A percentile compares a stretch with the other conserved stretches of the same genome.
phyloP scores from a whole-genome alignment of 1,140 invertebrate species.

The Zeugodacus cucurbitae region DNA sequence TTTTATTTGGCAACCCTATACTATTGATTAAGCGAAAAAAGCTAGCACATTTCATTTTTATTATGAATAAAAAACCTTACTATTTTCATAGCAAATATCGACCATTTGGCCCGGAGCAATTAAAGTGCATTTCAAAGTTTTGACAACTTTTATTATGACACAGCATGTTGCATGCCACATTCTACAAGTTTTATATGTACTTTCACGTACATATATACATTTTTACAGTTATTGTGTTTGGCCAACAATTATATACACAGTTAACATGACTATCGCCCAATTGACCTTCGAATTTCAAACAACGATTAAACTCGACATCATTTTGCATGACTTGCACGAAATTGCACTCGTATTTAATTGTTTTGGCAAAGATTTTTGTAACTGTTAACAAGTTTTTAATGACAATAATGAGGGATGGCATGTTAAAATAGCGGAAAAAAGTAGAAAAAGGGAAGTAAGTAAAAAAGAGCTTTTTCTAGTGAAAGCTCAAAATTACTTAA shows the following conservation, averaged over 20 bases:
- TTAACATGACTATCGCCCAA: neutral
- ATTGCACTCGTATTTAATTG: neutral
- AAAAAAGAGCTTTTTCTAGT: neutral
- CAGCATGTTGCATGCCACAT: neutral
- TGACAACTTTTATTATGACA: neutral
- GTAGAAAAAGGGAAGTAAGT: neutral
- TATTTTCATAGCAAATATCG: neutral
- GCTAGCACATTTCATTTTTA: neutral
- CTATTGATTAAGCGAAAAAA: neutral
- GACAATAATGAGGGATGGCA: neutral
- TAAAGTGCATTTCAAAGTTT: constrained; percentile 1
- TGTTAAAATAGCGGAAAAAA: neutral
- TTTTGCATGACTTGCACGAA: neutral
- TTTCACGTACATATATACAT: neutral
- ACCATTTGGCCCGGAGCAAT: neutral
- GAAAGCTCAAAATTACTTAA: neutral
- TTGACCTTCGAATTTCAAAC: constrained; percentile 26
- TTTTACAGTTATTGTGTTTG: neutral
- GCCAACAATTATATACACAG: neutral
- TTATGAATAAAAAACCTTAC: neutral
- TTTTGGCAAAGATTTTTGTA: neutral
- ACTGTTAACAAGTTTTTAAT: constrained; percentile 26
- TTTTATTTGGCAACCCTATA: neutral
- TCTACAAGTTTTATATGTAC: neutral
- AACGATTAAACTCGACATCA: neutral